Conservation (phyloP, 2,113 vertebrate genomes). For the Chroicocephalus ridibundus region DNA sequence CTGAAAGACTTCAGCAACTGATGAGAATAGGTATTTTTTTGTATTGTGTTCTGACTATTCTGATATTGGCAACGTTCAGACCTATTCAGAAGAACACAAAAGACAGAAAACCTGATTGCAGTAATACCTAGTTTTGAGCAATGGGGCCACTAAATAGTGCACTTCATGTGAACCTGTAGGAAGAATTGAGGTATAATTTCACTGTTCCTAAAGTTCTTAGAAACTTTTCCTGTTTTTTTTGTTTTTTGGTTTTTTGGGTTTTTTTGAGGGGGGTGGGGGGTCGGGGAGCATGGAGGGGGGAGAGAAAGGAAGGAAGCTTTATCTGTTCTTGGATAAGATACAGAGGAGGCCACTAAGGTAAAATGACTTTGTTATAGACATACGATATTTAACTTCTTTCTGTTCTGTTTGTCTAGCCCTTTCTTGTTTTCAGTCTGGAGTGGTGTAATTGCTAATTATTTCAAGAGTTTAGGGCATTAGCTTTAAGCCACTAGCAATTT, state of each 20-base stretch:
- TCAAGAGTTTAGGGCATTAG: not conserved
- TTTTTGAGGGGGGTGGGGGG: too few relatives aligned
- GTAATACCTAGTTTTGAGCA: not conserved
- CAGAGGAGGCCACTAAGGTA: not conserved
- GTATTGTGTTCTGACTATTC: slow-evolving; percentile 13
- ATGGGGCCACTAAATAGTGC: not conserved
- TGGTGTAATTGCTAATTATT: not conserved
- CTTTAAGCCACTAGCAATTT: not conserved
- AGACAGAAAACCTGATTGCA: slow-evolving; percentile 32
- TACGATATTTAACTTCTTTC: not conserved
- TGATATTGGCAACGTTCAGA: not conserved
- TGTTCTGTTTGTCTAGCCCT: not conserved
- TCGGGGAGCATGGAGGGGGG: not conserved
- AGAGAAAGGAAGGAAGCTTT: not conserved
- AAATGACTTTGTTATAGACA: not conserved
- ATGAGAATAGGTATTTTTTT: not conserved
- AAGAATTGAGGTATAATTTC: not conserved
- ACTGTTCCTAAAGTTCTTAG: not conserved
- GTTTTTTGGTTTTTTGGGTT: not conserved
- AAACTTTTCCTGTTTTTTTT: not conserved
- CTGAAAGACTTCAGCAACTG: not conserved
- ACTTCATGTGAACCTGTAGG: not conserved
- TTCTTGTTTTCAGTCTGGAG: not conserved
- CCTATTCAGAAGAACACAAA: slow-evolving; percentile 40
- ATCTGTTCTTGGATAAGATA: not conserved